Percentiles rank a stretch among this genome's conserved stretches.
Evolutionary conservation across 2,888 invertebrate genomes (phyloP).

Genomic region (Hylaea fasciaria): DNA sequence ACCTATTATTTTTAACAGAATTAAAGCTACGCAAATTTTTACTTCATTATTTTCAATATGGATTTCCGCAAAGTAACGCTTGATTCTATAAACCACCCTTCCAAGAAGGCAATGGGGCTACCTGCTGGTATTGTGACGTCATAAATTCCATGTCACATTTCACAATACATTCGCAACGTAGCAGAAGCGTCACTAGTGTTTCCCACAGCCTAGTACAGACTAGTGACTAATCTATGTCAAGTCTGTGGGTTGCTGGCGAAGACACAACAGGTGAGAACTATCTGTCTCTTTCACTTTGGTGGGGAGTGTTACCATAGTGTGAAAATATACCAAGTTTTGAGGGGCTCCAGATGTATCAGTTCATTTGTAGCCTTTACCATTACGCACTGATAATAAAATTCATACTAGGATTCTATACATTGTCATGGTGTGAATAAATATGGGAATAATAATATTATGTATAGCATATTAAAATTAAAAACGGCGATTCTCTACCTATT

Average conservation of each 20-base stretch:
- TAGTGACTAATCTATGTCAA: background rate
- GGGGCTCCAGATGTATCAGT: background rate
- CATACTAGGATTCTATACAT: too few relatives aligned
- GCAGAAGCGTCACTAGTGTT: background rate
- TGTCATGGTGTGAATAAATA: too few relatives aligned
- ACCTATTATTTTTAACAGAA: too few relatives aligned
- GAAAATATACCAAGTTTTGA: background rate
- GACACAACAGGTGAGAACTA: slow-evolving; percentile 12
- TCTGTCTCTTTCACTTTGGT: slow-evolving; percentile 31
- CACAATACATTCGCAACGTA: background rate
- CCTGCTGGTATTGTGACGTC: slow-evolving; percentile 25
- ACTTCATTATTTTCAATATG: too few relatives aligned
- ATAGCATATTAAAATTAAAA: background rate
- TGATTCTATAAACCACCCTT: too few relatives aligned
- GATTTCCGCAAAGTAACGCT: too few relatives aligned
- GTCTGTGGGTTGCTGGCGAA: background rate
- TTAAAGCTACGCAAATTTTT: too few relatives aligned
- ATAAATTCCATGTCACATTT: slow-evolving; percentile 17
- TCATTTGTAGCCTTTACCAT: too few relatives aligned
- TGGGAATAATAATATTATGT: too few relatives aligned
- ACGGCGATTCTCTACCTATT: background rate
- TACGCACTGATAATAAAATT: too few relatives aligned
- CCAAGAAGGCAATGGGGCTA: too few relatives aligned
- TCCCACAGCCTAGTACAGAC: background rate
- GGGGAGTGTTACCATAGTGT: slow-evolving; percentile 24